phyloP scores from a whole-genome alignment of 2,797 vertebrate genomes.

The Cryptoprocta ferox region DNA sequence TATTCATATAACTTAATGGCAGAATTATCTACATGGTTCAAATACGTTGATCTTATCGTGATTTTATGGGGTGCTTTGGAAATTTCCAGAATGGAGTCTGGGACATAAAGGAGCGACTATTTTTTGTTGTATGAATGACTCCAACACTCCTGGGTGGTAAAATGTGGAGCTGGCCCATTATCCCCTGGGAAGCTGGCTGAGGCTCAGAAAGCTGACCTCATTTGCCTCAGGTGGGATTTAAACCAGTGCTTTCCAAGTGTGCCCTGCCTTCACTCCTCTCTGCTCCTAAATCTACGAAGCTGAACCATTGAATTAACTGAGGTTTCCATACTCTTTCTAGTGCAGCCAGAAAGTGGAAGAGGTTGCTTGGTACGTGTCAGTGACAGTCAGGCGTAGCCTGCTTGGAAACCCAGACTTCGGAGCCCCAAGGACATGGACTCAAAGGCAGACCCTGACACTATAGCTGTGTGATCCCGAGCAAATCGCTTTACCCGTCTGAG shows the following conservation, averaged over 20 bases:
- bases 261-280: not conserved
- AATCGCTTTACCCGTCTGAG: not conserved
- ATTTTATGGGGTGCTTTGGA: not conserved
- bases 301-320: not conserved
- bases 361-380: no score
- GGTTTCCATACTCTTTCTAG: not conserved
- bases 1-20: not conserved
- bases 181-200: not conserved
- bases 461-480: not conserved
- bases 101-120: not conserved
- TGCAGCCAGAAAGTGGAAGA: not conserved
- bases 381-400: not conserved
- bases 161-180: not conserved
- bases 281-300: fast-evolving
- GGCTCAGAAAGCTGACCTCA: not conserved
- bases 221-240: not conserved
- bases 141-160: not conserved
- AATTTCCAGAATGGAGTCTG: not conserved
- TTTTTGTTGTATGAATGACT: not conserved
- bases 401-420: not conserved
- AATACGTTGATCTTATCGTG: not conserved
- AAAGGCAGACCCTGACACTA: fast-evolving
- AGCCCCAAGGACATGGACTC: not conserved
- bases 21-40: not conserved
- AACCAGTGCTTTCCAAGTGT: not conserved